Evolutionary conservation across 2,888 invertebrate species (phyloP).

Genomic region (Noctua pronuba): DNA sequence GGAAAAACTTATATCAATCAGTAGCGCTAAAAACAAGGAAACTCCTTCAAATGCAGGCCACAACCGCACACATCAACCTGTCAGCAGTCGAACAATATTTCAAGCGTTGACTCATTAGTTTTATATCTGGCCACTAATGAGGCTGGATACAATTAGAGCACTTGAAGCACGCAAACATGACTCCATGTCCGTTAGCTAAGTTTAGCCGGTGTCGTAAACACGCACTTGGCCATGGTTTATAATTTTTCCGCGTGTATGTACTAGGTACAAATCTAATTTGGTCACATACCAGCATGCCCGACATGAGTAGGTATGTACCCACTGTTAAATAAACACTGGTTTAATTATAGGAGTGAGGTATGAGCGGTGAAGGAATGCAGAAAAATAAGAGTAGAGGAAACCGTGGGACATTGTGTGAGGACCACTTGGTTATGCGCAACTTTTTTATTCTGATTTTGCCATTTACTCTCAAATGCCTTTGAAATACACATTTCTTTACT

Average conservation of each 20-base stretch:
- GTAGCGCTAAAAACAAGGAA: slow-evolving; percentile 33
- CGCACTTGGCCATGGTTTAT: slow-evolving; percentile 53
- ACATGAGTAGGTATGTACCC: slow-evolving; percentile 53
- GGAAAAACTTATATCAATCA: slow-evolving; percentile 19
- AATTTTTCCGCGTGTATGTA: slow-evolving; percentile 60
- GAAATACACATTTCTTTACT: neutral
- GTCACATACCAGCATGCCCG: slow-evolving; percentile 59
- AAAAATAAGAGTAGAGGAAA: slow-evolving; percentile 26
- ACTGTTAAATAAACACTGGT: slow-evolving; percentile 59
- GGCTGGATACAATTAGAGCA: slow-evolving; percentile 52
- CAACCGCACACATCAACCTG: slow-evolving; percentile 25
- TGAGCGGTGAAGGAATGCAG: slow-evolving; percentile 54
- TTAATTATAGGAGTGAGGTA: slow-evolving; percentile 60
- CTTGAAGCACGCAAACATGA: slow-evolving; percentile 64
- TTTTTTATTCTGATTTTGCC: neutral
- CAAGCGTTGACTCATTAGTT: slow-evolving; percentile 40
- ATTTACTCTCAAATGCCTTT: neutral
- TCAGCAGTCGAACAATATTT: slow-evolving; percentile 36
- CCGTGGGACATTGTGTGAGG: slow-evolving; percentile 19
- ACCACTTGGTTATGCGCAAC: neutral
- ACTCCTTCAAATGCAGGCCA: slow-evolving; percentile 25
- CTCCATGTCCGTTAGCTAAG: slow-evolving; percentile 50
- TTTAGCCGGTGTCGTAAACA: slow-evolving; percentile 56
- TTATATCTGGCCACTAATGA: slow-evolving; percentile 47
- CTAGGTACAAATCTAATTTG: slow-evolving; percentile 58